These are phyloP conservation scores for Charina bottae DNA, from an alignment of 2,113 vertebrate genomes.

Conservation along the genomic window DNA sequence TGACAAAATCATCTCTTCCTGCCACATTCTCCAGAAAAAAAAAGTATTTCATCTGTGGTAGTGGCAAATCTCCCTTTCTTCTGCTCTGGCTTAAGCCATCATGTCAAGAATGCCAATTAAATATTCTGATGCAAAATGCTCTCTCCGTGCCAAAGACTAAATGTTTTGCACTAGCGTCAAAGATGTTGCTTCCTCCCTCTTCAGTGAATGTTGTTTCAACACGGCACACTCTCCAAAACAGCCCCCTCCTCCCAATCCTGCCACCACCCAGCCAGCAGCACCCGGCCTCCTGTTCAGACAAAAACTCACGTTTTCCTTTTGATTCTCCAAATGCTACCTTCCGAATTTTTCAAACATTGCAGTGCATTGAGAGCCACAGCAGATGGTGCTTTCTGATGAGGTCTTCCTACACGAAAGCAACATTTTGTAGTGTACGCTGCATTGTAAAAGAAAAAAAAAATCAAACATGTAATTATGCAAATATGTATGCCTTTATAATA, in stretches of 20 bases:
- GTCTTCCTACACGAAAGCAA: constrained; percentile 75
- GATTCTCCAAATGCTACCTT: constrained; percentile 71
- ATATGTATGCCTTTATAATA: constrained; percentile 89
- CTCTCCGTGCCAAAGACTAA: constrained; percentile 26
- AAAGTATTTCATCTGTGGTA: not conserved
- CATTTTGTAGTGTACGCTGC: constrained; percentile 79
- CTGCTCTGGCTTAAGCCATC: not conserved
- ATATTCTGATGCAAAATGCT: constrained; percentile 36
- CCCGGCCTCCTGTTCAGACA: constrained; percentile 59
- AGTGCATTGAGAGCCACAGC: constrained; percentile 79
- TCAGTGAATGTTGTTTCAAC: constrained; percentile 52
- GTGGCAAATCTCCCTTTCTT: not conserved
- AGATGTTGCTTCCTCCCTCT: constrained; percentile 48
- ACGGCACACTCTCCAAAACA: constrained; percentile 21
- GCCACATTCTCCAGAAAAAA: not conserved
- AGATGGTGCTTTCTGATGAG: constrained; percentile 85
- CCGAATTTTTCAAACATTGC: constrained; percentile 72
- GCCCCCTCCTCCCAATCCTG: not conserved
- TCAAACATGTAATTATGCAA: constrained; percentile 90
- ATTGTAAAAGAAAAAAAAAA: constrained; percentile 84
- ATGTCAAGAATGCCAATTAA: constrained; percentile 48
- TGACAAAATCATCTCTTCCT: not conserved
- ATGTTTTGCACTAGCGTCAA: constrained; percentile 27
- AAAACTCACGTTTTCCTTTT: constrained; percentile 64
- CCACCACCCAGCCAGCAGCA: constrained; percentile 39